Conservation (phyloP, 2,888 invertebrate species). For the Lottia scabra region DNA sequence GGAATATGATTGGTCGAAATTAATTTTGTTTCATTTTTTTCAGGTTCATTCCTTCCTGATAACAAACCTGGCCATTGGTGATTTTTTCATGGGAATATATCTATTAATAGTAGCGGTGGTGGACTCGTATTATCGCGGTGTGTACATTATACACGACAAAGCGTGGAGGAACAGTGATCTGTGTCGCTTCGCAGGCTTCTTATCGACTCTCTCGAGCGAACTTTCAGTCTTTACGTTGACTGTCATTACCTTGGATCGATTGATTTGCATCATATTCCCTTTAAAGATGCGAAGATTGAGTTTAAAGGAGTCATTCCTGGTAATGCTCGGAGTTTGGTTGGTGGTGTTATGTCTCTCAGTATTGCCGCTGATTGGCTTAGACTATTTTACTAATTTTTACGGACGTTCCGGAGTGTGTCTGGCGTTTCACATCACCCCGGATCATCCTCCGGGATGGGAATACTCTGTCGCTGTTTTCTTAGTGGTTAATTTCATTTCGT, state of each 20-base stretch:
- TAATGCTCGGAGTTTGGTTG: slow-evolving; percentile 61
- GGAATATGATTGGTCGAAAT: too few species aligned
- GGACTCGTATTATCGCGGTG: slow-evolving; percentile 69
- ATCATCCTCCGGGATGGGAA: slow-evolving; percentile 72
- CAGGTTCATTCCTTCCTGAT: slow-evolving; percentile 70
- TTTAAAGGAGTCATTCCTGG: slow-evolving; percentile 54
- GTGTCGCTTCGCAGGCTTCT: slow-evolving; percentile 64
- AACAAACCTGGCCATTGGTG: slow-evolving; percentile 63
- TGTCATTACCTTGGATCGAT: slow-evolving; percentile 69
- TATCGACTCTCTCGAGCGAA: slow-evolving; percentile 69
- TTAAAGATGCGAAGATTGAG: slow-evolving; percentile 57
- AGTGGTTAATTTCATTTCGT: slow-evolving; percentile 71
- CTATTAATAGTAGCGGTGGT: slow-evolving; percentile 64
- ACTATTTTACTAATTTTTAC: slow-evolving; percentile 71
- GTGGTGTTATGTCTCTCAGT: slow-evolving; percentile 52
- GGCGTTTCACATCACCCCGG: slow-evolving; percentile 72
- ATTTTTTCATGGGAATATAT: slow-evolving; percentile 66
- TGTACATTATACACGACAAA: slow-evolving; percentile 66
- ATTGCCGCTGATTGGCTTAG: slow-evolving; percentile 53
- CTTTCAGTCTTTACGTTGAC: slow-evolving; percentile 69
- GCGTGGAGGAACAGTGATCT: slow-evolving; percentile 59
- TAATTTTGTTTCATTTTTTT: neutral
- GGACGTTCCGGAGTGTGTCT: slow-evolving; percentile 73
- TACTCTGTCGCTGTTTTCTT: slow-evolving; percentile 73
- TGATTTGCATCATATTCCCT: slow-evolving; percentile 68